Percentiles rank a stretch among this genome's conserved stretches.
These are phyloP conservation scores for Salvelinus sp. DNA, from an alignment of 2,113 vertebrate species.

Conservation along the genomic window DNA sequence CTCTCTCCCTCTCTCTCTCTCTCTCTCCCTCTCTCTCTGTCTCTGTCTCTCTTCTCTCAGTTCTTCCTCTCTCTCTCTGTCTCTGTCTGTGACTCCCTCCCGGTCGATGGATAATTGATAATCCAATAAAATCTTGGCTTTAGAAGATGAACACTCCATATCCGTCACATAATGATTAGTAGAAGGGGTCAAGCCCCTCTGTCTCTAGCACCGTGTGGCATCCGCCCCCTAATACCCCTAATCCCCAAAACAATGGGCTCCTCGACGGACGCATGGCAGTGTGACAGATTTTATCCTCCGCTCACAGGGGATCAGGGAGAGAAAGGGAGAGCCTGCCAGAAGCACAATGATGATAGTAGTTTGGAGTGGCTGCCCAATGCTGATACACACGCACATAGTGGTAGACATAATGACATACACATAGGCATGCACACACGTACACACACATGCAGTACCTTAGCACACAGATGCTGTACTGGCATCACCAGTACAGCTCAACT, in stretches of 20 bases:
- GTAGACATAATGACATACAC: not conserved
- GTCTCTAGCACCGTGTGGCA: slow-evolving; percentile 40
- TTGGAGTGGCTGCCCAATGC: slow-evolving; percentile 32
- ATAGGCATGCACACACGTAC: not conserved
- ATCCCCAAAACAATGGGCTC: slow-evolving; percentile 74
- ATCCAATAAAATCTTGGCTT: slow-evolving; percentile 53
- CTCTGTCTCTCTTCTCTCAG: not conserved
- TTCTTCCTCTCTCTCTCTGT: not conserved
- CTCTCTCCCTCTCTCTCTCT: slow-evolving; percentile 2
- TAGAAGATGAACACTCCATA: slow-evolving; percentile 57
- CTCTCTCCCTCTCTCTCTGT: not conserved
- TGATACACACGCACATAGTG: not conserved
- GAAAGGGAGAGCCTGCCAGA: slow-evolving; percentile 22
- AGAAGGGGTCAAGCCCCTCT: slow-evolving; percentile 60
- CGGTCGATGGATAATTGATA: slow-evolving; percentile 66
- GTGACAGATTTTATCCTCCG: slow-evolving; percentile 71
- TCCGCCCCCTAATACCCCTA: slow-evolving; percentile 65
- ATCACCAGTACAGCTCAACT: not conserved
- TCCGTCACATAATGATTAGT: slow-evolving; percentile 67
- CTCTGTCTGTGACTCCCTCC: slow-evolving; percentile 16
- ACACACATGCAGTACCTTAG: too few relatives aligned
- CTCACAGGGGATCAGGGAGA: slow-evolving; percentile 58
- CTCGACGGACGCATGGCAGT: slow-evolving; percentile 49
- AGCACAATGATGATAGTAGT: slow-evolving; percentile 53
- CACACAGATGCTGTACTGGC: too few relatives aligned